Conservation (phyloP, 2,113 vertebrate species). For the Solenodon paradoxus region DNA sequence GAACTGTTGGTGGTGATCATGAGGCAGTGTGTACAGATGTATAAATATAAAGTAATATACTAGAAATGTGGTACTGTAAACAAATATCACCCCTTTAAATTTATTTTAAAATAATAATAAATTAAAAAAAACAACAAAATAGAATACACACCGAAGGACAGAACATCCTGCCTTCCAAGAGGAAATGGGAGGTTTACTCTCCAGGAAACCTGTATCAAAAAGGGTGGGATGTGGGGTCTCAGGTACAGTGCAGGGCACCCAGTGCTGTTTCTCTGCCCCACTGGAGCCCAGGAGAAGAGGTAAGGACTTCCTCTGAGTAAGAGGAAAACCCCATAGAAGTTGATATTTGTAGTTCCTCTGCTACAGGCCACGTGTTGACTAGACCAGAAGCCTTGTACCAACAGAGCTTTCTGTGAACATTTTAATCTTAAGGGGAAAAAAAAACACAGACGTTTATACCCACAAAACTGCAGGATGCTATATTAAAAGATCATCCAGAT, state of each 20-base stretch:
- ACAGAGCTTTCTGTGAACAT: background rate
- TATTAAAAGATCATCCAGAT: background rate
- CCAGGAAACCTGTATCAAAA: background rate
- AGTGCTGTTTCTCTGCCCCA: accelerated
- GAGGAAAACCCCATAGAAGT: background rate
- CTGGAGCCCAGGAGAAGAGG: background rate
- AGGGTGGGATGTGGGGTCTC: background rate
- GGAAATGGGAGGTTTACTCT: background rate
- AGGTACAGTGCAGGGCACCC: accelerated
- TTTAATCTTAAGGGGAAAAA: background rate
- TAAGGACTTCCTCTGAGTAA: background rate
- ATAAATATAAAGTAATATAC: too few species aligned
- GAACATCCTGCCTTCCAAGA: background rate
- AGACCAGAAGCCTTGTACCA: background rate
- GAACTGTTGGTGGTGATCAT: too few species aligned
- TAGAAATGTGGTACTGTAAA: too few species aligned
- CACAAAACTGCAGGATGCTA: background rate
- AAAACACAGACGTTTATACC: background rate
- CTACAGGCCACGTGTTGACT: background rate
- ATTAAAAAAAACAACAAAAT: too few species aligned
- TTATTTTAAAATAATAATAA: too few species aligned
- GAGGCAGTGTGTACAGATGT: too few species aligned
- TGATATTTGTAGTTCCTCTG: background rate
- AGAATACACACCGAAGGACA: background rate
- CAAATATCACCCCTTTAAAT: too few species aligned